Percentiles rank a stretch among this genome's conserved stretches.
phyloP scores from a whole-genome alignment of 2,888 invertebrate species.

The Dichetophora obliterata region DNA sequence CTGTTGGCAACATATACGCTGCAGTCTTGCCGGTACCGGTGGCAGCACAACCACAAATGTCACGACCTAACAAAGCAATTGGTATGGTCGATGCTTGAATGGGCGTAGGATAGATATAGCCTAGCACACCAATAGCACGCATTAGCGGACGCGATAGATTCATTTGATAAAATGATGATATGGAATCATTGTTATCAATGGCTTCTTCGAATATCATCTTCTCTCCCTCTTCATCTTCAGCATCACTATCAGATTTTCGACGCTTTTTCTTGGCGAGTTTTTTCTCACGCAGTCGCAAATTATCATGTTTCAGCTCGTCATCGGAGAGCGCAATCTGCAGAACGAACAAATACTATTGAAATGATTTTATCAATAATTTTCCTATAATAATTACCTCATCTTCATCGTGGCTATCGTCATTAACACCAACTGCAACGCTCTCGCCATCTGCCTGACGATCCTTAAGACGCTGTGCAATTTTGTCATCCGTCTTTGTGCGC shows the following conservation, averaged over 20 bases:
- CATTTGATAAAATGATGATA: slow-evolving; percentile 91
- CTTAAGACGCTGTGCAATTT: slow-evolving; percentile 77
- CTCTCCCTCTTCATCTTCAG: slow-evolving; percentile 71
- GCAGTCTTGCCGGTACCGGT: slow-evolving; percentile 99
- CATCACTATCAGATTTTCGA: slow-evolving; percentile 66
- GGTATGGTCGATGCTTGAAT: slow-evolving; percentile 97
- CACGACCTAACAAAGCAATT: slow-evolving; percentile 90
- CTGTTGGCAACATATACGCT: slow-evolving; percentile 97
- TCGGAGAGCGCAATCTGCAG: slow-evolving; percentile 77
- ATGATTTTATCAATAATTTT: neutral
- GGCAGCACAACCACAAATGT: slow-evolving; percentile 98
- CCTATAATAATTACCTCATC: slow-evolving; percentile 23
- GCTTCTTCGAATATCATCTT: slow-evolving; percentile 74
- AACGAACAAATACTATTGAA: slow-evolving; percentile 50
- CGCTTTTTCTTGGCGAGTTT: slow-evolving; percentile 73
- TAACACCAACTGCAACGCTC: slow-evolving; percentile 63
- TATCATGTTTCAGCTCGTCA: slow-evolving; percentile 82
- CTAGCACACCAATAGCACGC: slow-evolving; percentile 89
- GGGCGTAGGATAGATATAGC: slow-evolving; percentile 94
- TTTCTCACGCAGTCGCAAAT: slow-evolving; percentile 77
- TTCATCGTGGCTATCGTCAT: slow-evolving; percentile 71
- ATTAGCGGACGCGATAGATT: slow-evolving; percentile 94
- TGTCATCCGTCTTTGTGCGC: slow-evolving; percentile 86
- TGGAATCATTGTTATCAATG: slow-evolving; percentile 75
- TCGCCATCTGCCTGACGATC: slow-evolving; percentile 69